Conservation (phyloP, 2,888 invertebrate species). For the Steinernema carpocapsae region DNA sequence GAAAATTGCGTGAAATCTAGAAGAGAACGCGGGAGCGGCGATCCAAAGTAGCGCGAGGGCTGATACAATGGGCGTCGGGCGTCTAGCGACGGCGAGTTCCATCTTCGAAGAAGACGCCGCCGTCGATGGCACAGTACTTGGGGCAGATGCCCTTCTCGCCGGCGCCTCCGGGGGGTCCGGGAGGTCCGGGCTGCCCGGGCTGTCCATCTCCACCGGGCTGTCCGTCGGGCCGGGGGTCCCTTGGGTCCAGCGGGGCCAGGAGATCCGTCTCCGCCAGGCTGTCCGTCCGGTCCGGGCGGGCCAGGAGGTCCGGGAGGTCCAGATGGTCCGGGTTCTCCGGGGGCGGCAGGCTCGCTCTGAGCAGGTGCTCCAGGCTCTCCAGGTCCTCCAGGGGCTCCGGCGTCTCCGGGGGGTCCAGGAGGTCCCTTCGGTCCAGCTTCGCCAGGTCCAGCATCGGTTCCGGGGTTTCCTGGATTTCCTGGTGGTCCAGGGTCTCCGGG, state of each 20-base stretch:
- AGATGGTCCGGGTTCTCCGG: constrained; percentile 24
- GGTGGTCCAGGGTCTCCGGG: constrained; percentile 32
- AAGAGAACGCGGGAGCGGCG: constrained; percentile 1
- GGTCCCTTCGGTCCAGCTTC: constrained; percentile 22
- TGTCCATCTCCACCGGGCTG: constrained; percentile 40
- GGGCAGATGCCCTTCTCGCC: constrained; percentile 47
- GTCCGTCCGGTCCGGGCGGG: constrained; percentile 25
- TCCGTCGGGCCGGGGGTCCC: constrained; percentile 44
- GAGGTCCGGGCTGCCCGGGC: constrained; percentile 37
- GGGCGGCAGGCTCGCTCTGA: constrained; percentile 8
- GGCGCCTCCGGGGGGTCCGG: constrained; percentile 40
- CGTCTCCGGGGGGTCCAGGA: constrained; percentile 6
- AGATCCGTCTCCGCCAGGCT: constrained; percentile 40
- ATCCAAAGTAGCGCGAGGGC: neutral
- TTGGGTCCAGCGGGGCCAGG: constrained; percentile 42
- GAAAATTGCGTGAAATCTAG: neutral
- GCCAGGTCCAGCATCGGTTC: constrained; percentile 16
- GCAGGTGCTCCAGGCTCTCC: constrained; percentile 30
- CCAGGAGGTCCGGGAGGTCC: constrained; percentile 25
- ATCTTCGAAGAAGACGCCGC: constrained; percentile 46
- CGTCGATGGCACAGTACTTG: constrained; percentile 45
- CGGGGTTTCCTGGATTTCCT: constrained; percentile 13
- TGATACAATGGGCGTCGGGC: constrained; percentile 8
- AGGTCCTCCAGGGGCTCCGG: constrained; percentile 26
- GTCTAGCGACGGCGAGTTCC: constrained; percentile 40